Evolutionary conservation across 2,797 vertebrate species (phyloP).

Genomic region (Rhincodon typus): DNA sequence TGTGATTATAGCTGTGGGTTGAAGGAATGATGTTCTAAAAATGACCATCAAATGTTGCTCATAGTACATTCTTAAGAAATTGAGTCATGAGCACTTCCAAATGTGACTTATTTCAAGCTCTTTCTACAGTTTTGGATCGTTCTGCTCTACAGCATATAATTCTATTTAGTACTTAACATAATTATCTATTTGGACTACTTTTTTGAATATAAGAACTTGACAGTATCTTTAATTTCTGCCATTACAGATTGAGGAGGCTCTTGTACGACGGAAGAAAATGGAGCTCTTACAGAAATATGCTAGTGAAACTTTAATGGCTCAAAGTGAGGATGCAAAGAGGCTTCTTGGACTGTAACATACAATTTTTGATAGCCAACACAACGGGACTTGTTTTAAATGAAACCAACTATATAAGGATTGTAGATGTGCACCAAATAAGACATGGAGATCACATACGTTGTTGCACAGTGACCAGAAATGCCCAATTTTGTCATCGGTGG

Average conservation of each 20-base stretch:
- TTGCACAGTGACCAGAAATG: neutral
- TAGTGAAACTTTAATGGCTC: slow-evolving; percentile 85
- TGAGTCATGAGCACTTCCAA: neutral
- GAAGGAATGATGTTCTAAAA: neutral
- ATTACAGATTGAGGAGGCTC: slow-evolving; percentile 83
- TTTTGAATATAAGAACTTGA: neutral
- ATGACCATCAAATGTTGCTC: neutral
- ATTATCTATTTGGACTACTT: neutral
- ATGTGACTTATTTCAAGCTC: neutral
- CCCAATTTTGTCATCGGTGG: neutral
- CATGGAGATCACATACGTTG: too few species aligned
- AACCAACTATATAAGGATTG: neutral
- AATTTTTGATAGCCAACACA: neutral
- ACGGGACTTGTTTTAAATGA: neutral
- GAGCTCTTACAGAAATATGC: slow-evolving; percentile 88
- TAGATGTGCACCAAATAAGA: neutral
- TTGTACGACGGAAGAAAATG: slow-evolving; percentile 93
- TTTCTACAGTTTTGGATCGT: neutral
- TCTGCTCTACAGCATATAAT: slow-evolving; percentile 10
- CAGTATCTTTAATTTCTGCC: neutral
- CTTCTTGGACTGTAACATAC: slow-evolving; percentile 71
- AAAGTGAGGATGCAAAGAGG: slow-evolving; percentile 81
- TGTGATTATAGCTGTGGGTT: neutral
- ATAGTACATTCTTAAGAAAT: slow-evolving; percentile 4
- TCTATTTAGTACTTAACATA: neutral